Conservation (phyloP, 2,113 vertebrate genomes). For the Pachypanchax playfairii region DNA sequence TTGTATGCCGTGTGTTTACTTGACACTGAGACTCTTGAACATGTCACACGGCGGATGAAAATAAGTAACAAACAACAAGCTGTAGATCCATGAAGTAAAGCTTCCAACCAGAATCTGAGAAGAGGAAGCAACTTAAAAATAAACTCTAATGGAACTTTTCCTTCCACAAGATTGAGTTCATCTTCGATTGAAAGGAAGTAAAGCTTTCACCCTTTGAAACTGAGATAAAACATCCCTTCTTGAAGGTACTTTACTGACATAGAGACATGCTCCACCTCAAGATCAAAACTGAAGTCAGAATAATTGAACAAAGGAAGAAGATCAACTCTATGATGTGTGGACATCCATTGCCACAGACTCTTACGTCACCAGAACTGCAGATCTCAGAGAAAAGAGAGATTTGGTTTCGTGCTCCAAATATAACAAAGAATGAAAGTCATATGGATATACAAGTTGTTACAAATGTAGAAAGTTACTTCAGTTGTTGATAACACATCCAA, state of each 20-base stretch:
- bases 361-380: neutral
- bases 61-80: neutral
- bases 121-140: neutral
- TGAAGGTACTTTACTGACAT: neutral
- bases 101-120: neutral
- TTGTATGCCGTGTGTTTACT: neutral
- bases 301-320: neutral
- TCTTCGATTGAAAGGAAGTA: neutral
- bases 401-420: neutral
- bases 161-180: neutral
- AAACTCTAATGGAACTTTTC: neutral
- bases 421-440: too few relatives aligned
- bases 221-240: neutral
- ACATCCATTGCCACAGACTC: neutral
- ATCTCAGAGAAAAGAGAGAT: neutral
- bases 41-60: neutral
- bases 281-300: neutral
- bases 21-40: constrained; percentile 3
- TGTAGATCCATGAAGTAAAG: neutral
- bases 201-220: neutral
- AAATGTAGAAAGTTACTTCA: neutral
- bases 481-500: neutral
- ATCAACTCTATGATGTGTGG: neutral
- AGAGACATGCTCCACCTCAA: neutral
- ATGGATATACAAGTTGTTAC: neutral